phyloP scores from a whole-genome alignment of 2,797 vertebrate genomes.

The Onychomys arenicola region DNA sequence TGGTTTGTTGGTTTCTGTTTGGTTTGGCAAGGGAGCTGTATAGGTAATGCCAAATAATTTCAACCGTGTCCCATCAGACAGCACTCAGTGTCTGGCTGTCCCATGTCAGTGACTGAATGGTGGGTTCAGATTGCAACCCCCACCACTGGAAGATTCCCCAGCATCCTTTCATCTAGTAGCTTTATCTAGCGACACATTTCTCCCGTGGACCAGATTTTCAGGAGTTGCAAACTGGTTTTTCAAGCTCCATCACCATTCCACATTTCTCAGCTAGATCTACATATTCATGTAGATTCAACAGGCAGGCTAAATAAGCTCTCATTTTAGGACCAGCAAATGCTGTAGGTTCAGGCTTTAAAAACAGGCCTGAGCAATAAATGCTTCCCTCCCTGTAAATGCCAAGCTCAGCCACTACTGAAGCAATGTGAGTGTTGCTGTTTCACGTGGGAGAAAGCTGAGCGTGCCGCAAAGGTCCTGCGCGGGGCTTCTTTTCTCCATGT shows the following conservation, averaged over 20 bases:
- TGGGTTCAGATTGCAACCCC: not conserved
- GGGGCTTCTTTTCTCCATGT: not conserved
- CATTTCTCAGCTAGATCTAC: not conserved
- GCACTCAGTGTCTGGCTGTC: not conserved
- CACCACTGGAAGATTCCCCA: not conserved
- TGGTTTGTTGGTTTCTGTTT: not conserved
- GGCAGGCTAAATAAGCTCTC: not conserved
- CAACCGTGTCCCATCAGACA: not conserved
- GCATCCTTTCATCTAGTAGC: not conserved
- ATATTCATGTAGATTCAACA: not conserved
- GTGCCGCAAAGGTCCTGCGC: not conserved
- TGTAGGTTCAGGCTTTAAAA: slow-evolving; percentile 1
- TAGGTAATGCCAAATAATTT: not conserved
- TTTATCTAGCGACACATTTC: not conserved
- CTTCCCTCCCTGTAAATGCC: not conserved
- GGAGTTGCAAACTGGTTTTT: slow-evolving; percentile 12
- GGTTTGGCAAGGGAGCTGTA: not conserved
- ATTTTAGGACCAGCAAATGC: not conserved
- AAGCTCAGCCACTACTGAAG: not conserved
- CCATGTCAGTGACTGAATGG: not conserved
- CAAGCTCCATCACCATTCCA: not conserved
- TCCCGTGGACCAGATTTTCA: not conserved
- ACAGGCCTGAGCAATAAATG: not conserved
- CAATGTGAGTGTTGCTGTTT: not conserved
- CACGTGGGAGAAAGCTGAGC: not conserved